These are phyloP conservation scores for Panagrolaimus sp. DNA, from an alignment of 1,140 invertebrate genomes.

Conservation along the genomic window DNA sequence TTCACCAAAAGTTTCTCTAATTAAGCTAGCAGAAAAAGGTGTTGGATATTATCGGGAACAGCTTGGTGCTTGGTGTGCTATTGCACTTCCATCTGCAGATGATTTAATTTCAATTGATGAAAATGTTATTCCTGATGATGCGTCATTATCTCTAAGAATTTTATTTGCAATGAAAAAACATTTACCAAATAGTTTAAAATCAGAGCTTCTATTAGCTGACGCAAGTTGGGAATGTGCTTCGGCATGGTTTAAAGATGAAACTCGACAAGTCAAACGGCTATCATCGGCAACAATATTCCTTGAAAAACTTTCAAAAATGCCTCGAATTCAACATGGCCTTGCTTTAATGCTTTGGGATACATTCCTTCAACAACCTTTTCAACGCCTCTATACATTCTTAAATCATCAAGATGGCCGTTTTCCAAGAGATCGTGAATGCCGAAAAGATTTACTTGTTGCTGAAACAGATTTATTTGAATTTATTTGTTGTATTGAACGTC, in stretches of 20 bases:
- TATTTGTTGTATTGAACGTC: slow-evolving; percentile 21
- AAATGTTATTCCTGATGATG: not conserved
- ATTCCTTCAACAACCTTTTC: slow-evolving; percentile 27
- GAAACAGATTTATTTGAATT: slow-evolving; percentile 29
- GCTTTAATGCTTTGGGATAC: slow-evolving; percentile 46
- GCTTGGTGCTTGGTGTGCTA: not conserved
- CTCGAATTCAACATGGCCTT: slow-evolving; percentile 37
- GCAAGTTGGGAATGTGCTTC: not conserved
- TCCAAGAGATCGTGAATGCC: slow-evolving; percentile 29
- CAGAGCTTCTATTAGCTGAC: not conserved
- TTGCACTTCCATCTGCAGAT: not conserved
- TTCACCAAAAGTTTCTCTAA: not conserved
- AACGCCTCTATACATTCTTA: slow-evolving; percentile 22
- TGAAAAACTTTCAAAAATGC: not conserved
- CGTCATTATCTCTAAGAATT: not conserved
- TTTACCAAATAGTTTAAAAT: not conserved
- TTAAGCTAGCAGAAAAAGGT: not conserved
- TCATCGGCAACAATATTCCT: slow-evolving; percentile 9
- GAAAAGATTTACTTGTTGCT: slow-evolving; percentile 28
- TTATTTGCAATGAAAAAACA: not conserved
- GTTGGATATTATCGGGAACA: slow-evolving; percentile 6
- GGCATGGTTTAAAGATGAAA: not conserved
- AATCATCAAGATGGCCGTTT: slow-evolving; percentile 21
- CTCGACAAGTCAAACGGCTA: not conserved
- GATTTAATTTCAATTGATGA: not conserved